Evolutionary conservation across 2,113 vertebrate genomes (phyloP).

Genomic region (Sorex fumeus): DNA sequence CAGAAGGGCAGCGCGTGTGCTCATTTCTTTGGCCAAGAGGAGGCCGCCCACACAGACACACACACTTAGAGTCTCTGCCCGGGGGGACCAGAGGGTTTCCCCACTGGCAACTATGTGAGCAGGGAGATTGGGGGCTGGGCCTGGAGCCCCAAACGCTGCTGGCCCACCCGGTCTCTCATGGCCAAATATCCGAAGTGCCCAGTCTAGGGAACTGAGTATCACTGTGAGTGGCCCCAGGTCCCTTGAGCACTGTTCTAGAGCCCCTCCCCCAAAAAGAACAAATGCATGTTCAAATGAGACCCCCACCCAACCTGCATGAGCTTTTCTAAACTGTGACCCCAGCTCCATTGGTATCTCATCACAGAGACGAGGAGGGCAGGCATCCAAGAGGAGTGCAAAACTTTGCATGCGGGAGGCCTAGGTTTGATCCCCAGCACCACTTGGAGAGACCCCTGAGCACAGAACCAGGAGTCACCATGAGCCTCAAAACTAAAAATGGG

Average conservation of each 20-base stretch:
- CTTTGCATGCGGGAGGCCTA: background rate
- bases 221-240: too few relatives aligned
- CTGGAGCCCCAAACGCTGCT: too few relatives aligned
- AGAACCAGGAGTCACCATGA: too few relatives aligned
- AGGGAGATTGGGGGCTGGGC: background rate
- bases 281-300: background rate
- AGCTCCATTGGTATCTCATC: background rate
- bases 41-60: background rate
- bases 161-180: too few relatives aligned
- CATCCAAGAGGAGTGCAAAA: background rate
- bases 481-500: too few relatives aligned
- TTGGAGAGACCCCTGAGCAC: too few relatives aligned
- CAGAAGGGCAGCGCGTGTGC: background rate
- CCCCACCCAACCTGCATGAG: background rate
- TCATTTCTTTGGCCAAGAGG: constrained; percentile 1
- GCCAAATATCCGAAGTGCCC: too few relatives aligned
- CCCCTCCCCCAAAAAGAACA: background rate
- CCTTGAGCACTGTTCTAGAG: too few relatives aligned
- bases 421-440: background rate
- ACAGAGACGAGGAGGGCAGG: background rate
- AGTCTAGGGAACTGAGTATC: too few relatives aligned
- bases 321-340: background rate
- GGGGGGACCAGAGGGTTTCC: background rate
- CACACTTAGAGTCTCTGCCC: background rate
- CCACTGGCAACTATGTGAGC: background rate